A percentile compares a stretch with the other conserved stretches of the same genome.
phyloP scores from a whole-genome alignment of 2,797 vertebrate genomes.

The Protosalanx chinensis region DNA sequence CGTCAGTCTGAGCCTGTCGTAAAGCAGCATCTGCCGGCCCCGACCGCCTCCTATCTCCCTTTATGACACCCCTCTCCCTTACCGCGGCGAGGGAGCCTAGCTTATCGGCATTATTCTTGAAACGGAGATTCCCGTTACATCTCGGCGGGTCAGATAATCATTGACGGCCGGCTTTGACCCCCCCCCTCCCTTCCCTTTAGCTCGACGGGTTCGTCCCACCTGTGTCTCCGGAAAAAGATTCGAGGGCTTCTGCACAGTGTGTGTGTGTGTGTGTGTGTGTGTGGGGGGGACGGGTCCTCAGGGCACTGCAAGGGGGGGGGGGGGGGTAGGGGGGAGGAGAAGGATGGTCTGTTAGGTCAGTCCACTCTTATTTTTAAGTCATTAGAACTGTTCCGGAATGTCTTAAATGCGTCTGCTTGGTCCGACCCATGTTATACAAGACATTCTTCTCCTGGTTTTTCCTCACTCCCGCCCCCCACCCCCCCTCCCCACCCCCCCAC shows the following conservation, averaged over 20 bases:
- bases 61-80: not conserved
- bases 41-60: not conserved
- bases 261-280: too few species aligned
- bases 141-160: constrained; percentile 32
- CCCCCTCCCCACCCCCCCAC: constrained; percentile 24
- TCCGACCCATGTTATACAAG: constrained; percentile 64
- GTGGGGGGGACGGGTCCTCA: constrained; percentile 36
- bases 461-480: constrained; percentile 42
- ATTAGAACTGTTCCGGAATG: constrained; percentile 72
- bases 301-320: constrained; percentile 32
- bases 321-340: not conserved
- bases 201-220: constrained; percentile 43
- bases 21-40: not conserved
- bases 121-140: constrained; percentile 23
- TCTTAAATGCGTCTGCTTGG: constrained; percentile 53
- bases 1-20: not conserved
- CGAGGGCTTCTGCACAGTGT: constrained; percentile 55
- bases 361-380: constrained; percentile 74
- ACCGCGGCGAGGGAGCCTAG: not conserved
- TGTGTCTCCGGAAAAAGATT: constrained; percentile 56
- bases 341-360: constrained; percentile 69
- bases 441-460: constrained; percentile 59
- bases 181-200: not conserved
- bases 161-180: not conserved
- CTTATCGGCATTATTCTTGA: not conserved